phyloP scores from a whole-genome alignment of 2,113 vertebrate genomes.

The Neogale vison region DNA sequence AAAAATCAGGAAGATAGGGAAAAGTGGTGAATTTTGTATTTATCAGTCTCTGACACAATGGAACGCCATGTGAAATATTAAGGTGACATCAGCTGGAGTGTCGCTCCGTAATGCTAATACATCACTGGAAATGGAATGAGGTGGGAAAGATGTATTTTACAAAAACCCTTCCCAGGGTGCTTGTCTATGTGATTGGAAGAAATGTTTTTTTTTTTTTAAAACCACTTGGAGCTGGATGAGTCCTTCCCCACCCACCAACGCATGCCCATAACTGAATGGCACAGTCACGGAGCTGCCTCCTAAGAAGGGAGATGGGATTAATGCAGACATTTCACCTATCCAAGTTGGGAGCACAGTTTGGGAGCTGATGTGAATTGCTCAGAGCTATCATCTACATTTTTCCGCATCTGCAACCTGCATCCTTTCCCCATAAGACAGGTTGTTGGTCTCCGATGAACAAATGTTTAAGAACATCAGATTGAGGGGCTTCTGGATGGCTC shows the following conservation, averaged over 20 bases:
- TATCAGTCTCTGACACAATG: not conserved
- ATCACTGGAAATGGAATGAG: not conserved
- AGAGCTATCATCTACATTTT: not conserved
- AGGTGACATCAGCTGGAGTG: not conserved
- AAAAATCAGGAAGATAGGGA: not conserved
- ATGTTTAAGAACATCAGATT: not conserved
- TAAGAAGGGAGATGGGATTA: not conserved
- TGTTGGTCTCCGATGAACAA: not conserved
- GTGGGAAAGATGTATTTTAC: not conserved
- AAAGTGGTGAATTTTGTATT: not conserved
- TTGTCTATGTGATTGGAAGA: not conserved
- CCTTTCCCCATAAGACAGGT: not conserved
- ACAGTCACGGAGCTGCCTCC: not conserved
- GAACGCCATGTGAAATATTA: not conserved
- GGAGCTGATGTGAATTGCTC: not conserved
- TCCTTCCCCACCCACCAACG: not conserved
- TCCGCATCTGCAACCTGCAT: not conserved
- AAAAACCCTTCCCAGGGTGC: not conserved
- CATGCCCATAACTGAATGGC: not conserved
- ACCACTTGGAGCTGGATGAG: not conserved
- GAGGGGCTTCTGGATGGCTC: no score
- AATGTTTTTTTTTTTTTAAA: slow-evolving; percentile 31
- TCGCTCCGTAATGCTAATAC: not conserved
- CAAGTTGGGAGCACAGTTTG: not conserved
- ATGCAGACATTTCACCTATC: not conserved